A percentile compares a stretch with the other conserved stretches of the same genome.
Evolutionary conservation across 2,888 invertebrate genomes (phyloP).

Genomic region (Tachystola acroxantha): DNA sequence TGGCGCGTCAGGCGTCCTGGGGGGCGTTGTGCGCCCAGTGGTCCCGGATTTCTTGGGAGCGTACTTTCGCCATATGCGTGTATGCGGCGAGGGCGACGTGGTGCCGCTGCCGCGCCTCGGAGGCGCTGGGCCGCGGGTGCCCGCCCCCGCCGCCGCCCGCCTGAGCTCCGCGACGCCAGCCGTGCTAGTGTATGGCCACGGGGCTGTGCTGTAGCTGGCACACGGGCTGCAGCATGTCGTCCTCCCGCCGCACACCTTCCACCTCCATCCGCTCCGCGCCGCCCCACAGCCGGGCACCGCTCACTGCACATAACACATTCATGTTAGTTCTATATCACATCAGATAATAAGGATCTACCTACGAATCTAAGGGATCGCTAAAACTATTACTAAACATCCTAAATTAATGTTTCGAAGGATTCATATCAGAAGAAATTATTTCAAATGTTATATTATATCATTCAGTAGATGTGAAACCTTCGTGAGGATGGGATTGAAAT

Average conservation of each 20-base stretch:
- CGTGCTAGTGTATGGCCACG: slow-evolving; percentile 88
- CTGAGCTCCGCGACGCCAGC: not conserved
- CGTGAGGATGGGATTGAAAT: no score
- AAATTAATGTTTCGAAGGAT: not conserved
- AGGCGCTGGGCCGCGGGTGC: slow-evolving; percentile 10
- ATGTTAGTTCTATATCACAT: slow-evolving; percentile 5
- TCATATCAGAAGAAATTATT: not conserved
- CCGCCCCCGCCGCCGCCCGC: no score
- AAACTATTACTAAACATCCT: not conserved
- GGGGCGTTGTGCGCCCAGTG: not conserved
- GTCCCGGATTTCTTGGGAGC: not conserved
- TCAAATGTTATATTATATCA: not conserved
- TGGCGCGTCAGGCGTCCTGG: not conserved
- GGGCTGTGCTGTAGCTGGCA: slow-evolving; percentile 93
- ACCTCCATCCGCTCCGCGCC: slow-evolving; percentile 87
- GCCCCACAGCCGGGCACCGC: slow-evolving; percentile 48
- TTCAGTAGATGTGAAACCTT: no score
- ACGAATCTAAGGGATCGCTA: slow-evolving; percentile 8
- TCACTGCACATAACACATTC: slow-evolving; percentile 32
- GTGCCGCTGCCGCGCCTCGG: slow-evolving; percentile 2
- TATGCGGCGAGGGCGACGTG: slow-evolving; percentile 4
- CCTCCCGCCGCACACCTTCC: slow-evolving; percentile 60
- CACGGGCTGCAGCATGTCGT: slow-evolving; percentile 87
- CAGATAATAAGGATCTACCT: no score
- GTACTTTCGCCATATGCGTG: not conserved